Conservation (phyloP, 2,797 vertebrate species). For the Hypotaenidia philippensis region DNA sequence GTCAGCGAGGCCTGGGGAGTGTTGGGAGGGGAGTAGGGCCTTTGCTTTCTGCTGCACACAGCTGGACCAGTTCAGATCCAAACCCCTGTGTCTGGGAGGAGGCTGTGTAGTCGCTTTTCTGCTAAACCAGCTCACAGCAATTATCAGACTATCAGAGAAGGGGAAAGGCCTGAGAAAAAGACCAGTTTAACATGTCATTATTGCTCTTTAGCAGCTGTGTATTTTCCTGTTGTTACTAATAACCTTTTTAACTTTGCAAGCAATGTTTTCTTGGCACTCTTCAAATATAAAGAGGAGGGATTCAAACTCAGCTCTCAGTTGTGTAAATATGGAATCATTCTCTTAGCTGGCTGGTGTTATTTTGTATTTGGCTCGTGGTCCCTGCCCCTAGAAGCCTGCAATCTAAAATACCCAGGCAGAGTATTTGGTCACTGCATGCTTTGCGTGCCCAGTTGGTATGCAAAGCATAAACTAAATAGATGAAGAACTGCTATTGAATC, state of each 20-base stretch:
- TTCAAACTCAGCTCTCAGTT: conserved; percentile 47
- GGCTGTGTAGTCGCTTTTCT: not conserved
- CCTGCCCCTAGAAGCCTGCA: conserved; percentile 17
- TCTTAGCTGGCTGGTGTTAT: conserved; percentile 23
- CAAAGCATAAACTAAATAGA: conserved; percentile 5
- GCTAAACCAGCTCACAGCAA: conserved; percentile 12
- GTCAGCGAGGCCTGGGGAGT: not conserved
- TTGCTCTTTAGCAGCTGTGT: conserved; percentile 41
- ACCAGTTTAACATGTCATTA: not conserved
- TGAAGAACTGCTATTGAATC: not conserved
- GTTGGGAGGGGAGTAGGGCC: not conserved
- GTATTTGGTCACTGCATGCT: not conserved
- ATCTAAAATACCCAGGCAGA: conserved; percentile 19
- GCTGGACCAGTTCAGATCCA: conserved; percentile 23
- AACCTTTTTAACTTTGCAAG: conserved; percentile 43
- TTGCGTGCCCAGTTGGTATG: not conserved
- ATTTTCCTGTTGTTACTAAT: conserved; percentile 46
- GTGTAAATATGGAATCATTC: conserved; percentile 50
- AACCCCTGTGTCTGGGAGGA: not conserved
- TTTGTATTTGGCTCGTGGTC: conserved; percentile 45
- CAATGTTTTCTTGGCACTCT: conserved; percentile 51
- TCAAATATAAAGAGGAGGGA: conserved; percentile 15
- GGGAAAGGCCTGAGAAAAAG: conserved; percentile 40
- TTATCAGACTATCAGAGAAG: not conserved
- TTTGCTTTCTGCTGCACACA: conserved; percentile 14